Conservation (phyloP, 1,140 invertebrate species). For the Leguminivora glycinivorella region DNA sequence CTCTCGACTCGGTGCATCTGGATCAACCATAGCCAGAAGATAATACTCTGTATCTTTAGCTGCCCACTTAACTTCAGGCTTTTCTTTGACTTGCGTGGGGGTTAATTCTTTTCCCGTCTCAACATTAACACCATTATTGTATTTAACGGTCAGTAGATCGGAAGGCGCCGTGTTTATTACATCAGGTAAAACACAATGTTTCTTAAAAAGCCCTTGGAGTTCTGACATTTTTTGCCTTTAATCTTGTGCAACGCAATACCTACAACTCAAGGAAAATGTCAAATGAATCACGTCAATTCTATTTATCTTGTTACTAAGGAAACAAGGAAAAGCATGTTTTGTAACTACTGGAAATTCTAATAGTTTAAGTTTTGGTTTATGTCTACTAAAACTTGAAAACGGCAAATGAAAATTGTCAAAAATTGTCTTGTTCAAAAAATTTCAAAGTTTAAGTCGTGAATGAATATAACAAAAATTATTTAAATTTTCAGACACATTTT, state of each 20-base stretch:
- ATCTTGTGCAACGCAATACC: not conserved
- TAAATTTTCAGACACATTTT: too few relatives aligned
- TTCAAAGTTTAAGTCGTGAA: too few relatives aligned
- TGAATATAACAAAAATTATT: too few relatives aligned
- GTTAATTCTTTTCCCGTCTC: conserved; percentile 18
- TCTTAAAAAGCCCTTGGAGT: conserved; percentile 59
- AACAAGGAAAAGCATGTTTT: not conserved
- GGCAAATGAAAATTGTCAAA: too few relatives aligned
- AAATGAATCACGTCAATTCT: not conserved
- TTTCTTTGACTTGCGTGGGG: conserved; percentile 61
- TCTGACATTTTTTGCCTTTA: conserved; percentile 45
- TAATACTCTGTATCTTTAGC: conserved; percentile 80
- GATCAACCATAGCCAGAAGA: conserved; percentile 91
- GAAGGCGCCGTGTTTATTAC: conserved; percentile 58
- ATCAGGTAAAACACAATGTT: conserved; percentile 65
- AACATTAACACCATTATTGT: conserved; percentile 42
- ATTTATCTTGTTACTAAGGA: not conserved
- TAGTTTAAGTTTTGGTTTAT: too few relatives aligned
- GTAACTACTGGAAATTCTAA: too few relatives aligned
- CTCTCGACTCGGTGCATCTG: conserved; percentile 92
- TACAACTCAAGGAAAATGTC: not conserved
- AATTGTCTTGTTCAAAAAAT: too few relatives aligned
- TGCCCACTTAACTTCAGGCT: conserved; percentile 61
- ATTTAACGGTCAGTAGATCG: conserved; percentile 56
- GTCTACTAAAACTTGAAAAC: too few relatives aligned